Evolutionary conservation across 2,888 invertebrate genomes (phyloP).

Genomic region (Xestia ashworthii): DNA sequence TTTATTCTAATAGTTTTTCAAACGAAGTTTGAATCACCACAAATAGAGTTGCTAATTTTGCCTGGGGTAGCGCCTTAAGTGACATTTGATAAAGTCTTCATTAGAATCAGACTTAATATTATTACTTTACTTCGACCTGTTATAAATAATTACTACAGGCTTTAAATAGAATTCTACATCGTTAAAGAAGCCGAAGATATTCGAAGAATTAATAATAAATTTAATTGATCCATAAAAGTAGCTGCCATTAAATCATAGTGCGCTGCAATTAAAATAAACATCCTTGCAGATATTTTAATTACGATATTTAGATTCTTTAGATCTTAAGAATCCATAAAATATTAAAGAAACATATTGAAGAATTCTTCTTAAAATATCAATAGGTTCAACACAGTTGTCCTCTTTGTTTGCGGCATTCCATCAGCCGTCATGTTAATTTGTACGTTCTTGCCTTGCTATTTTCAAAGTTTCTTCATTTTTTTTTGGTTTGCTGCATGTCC

Average conservation of each 20-base stretch:
- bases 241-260: slow-evolving; percentile 29
- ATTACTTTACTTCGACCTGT: not conserved
- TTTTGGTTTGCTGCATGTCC: not conserved
- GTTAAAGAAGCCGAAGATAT: slow-evolving; percentile 26
- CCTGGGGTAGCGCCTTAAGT: too few species aligned
- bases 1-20: too few species aligned
- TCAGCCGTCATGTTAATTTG: not conserved
- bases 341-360: slow-evolving; percentile 9
- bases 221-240: slow-evolving; percentile 40
- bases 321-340: slow-evolving; percentile 50
- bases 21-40: too few species aligned
- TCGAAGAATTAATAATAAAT: slow-evolving; percentile 30
- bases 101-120: not conserved
- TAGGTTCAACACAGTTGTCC: not conserved
- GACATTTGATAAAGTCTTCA: not conserved
- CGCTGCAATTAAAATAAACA: slow-evolving; percentile 46
- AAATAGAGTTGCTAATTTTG: too few species aligned
- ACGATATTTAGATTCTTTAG: slow-evolving; percentile 41
- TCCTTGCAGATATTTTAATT: slow-evolving; percentile 46
- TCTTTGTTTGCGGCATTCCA: not conserved
- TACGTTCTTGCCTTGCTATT: not conserved
- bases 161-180: not conserved
- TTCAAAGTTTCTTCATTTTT: not conserved
- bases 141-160: not conserved
- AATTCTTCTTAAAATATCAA: slow-evolving; percentile 2